A percentile compares a stretch with the other conserved stretches of the same genome.
Evolutionary conservation across 2,797 vertebrate species (phyloP).

Genomic region (Chelmon rostratus): DNA sequence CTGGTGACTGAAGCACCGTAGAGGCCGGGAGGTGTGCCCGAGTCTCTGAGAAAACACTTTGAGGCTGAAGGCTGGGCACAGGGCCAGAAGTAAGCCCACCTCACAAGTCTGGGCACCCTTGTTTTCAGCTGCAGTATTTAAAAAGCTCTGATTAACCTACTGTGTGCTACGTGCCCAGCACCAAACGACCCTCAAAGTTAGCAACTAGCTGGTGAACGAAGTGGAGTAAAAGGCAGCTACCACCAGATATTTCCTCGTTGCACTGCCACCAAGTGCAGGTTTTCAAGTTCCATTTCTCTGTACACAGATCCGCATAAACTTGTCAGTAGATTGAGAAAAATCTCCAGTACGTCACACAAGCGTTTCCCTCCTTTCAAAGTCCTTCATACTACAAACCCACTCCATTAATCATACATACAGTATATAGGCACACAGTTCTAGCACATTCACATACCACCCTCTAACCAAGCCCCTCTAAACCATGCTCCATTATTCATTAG

Average conservation of each 20-base stretch:
- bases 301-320: background rate
- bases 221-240: background rate
- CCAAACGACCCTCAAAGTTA: background rate
- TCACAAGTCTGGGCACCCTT: background rate
- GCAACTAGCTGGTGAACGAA: background rate
- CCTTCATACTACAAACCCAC: conserved; percentile 47
- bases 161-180: background rate
- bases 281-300: background rate
- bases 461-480: conserved; percentile 57
- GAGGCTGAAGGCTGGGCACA: conserved; percentile 9
- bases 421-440: conserved; percentile 52
- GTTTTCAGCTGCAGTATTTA: background rate
- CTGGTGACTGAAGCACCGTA: conserved; percentile 42
- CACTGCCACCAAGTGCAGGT: background rate
- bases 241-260: background rate
- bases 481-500: conserved; percentile 78
- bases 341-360: conserved; percentile 24
- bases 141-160: background rate
- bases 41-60: conserved; percentile 27
- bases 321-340: background rate
- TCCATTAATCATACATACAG: conserved; percentile 76
- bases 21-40: conserved; percentile 27
- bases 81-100: conserved; percentile 14
- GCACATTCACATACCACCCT: conserved; percentile 58
- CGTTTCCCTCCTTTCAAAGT: conserved; percentile 39